These are phyloP conservation scores for Centruroides vittatus DNA, from an alignment of 1,140 invertebrate species.

Conservation along the genomic window DNA sequence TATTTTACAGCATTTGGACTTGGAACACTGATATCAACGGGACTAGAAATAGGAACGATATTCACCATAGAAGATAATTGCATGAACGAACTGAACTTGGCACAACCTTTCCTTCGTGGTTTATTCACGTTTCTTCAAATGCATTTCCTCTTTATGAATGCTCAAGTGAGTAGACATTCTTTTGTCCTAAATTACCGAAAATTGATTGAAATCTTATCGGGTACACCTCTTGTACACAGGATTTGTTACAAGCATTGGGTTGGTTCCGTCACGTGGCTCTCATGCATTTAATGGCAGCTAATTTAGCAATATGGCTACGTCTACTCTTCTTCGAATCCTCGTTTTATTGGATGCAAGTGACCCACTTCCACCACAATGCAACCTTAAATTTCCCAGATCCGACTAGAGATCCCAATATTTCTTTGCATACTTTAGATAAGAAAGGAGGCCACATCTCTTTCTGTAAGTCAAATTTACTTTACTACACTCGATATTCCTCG, in stretches of 20 bases:
- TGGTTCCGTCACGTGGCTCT: slow-evolving; percentile 36
- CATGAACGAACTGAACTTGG: slow-evolving; percentile 40
- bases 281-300: slow-evolving; percentile 45
- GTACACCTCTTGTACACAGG: slow-evolving; percentile 4
- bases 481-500: no score
- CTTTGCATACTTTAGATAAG: slow-evolving; percentile 11
- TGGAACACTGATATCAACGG: slow-evolving; percentile 48
- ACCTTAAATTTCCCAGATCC: slow-evolving; percentile 2
- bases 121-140: slow-evolving; percentile 53
- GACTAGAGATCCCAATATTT: slow-evolving; percentile 5
- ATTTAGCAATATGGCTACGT: slow-evolving; percentile 42
- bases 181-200: no score
- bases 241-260: slow-evolving; percentile 15
- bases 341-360: slow-evolving; percentile 22
- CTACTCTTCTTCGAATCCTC: slow-evolving; percentile 43
- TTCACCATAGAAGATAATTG: slow-evolving; percentile 42
- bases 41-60: slow-evolving; percentile 47
- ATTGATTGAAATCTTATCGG: no score
- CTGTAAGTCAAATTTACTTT: background rate
- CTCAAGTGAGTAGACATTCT: slow-evolving; percentile 36
- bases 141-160: slow-evolving; percentile 54
- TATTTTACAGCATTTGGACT: slow-evolving; percentile 43
- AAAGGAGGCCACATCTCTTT: slow-evolving; percentile 3
- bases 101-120: slow-evolving; percentile 46
- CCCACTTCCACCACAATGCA: slow-evolving; percentile 15